phyloP scores from a whole-genome alignment of 1,140 invertebrate genomes.

The Centruroides vittatus region DNA sequence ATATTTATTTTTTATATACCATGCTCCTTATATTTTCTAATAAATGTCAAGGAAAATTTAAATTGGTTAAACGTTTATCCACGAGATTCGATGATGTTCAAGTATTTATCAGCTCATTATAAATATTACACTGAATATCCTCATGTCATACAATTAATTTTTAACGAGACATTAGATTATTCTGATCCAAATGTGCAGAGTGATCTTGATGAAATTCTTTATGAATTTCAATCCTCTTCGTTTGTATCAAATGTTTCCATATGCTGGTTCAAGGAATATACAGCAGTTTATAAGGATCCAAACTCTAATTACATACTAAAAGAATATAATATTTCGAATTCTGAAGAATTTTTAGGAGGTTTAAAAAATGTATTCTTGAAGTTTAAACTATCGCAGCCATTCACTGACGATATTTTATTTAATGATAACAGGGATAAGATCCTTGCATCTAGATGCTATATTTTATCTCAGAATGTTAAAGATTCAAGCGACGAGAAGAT shows the following conservation, averaged over 20 bases:
- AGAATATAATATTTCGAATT: conserved; percentile 53
- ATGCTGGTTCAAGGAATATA: conserved; percentile 74
- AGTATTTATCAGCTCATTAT: conserved; percentile 37
- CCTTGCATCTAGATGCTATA: conserved; percentile 64
- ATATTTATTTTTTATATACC: no score
- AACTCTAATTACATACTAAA: conserved; percentile 43
- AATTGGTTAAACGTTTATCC: no score
- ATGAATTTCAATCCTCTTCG: conserved; percentile 58
- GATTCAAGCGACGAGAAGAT: conserved; percentile 79
- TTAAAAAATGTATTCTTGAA: conserved; percentile 44
- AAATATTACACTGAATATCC: conserved; percentile 78
- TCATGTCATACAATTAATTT: conserved; percentile 71
- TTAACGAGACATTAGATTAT: conserved; percentile 68
- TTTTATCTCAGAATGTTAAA: conserved; percentile 76
- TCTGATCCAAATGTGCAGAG: conserved; percentile 51
- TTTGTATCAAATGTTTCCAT: conserved; percentile 57
- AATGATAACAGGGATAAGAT: conserved; percentile 55
- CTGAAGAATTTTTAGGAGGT: conserved; percentile 54
- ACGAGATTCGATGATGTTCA: no score
- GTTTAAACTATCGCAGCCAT: conserved; percentile 37
- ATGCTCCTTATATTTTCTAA: no score
- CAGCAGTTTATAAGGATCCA: conserved; percentile 57
- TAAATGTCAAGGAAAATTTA: no score
- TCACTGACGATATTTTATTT: conserved; percentile 68
- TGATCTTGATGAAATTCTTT: conserved; percentile 60